Evolutionary conservation across 2,113 vertebrate genomes (phyloP).

Genomic region (Burhinus bistriatus): DNA sequence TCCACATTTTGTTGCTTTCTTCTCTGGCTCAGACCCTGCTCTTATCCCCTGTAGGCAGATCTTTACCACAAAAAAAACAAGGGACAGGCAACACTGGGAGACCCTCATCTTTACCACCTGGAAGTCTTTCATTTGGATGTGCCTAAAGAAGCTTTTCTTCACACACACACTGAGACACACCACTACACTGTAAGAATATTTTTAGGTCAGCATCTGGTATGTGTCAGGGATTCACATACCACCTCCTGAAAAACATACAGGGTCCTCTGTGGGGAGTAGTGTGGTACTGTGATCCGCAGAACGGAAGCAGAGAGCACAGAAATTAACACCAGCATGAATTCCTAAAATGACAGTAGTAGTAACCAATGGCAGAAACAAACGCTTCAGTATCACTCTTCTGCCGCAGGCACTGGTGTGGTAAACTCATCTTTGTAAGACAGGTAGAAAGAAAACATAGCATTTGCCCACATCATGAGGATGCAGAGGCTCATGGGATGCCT

Average conservation of each 20-base stretch:
- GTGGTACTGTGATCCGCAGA: not conserved
- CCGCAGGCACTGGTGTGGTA: not conserved
- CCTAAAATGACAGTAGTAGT: not conserved
- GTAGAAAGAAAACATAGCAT: not conserved
- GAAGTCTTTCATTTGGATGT: not conserved
- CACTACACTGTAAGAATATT: not conserved
- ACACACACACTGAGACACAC: not conserved
- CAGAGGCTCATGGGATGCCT: not conserved
- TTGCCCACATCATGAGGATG: not conserved
- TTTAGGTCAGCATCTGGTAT: not conserved
- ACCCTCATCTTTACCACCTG: not conserved
- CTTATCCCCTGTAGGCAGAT: not conserved
- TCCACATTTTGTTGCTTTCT: not conserved
- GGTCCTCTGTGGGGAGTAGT: no score
- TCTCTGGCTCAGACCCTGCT: not conserved
- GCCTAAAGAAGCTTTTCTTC: not conserved
- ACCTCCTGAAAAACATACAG: not conserved
- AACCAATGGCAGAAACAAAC: not conserved
- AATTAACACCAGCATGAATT: not conserved
- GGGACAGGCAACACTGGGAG: not conserved
- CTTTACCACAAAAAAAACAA: not conserved
- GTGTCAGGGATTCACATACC: not conserved
- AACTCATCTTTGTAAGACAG: not conserved
- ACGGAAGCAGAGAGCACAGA: not conserved
- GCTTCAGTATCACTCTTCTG: not conserved